phyloP scores from a whole-genome alignment of 2,113 vertebrate species.

The Illadopsis cleaveri region DNA sequence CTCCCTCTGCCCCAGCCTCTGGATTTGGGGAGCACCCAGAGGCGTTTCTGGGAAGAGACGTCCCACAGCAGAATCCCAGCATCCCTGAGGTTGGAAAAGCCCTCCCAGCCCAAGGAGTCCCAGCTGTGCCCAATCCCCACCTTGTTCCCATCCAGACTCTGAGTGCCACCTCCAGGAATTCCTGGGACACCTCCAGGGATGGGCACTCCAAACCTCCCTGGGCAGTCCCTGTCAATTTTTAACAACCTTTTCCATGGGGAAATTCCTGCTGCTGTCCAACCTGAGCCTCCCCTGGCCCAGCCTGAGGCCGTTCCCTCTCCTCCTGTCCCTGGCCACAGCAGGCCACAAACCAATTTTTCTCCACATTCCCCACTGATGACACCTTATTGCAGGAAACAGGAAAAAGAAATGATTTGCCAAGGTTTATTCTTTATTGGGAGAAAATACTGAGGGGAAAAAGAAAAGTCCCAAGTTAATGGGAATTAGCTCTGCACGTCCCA shows the following conservation, averaged over 20 bases:
- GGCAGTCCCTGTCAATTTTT: neutral
- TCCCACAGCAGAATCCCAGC: neutral
- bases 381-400: neutral
- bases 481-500: accelerated
- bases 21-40: neutral
- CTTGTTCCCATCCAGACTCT: neutral
- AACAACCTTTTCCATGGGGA: neutral
- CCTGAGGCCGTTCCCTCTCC: accelerated
- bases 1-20: neutral
- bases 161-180: neutral
- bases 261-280: neutral
- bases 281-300: neutral
- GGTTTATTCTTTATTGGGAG: neutral
- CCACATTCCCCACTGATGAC: neutral
- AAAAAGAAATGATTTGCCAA: neutral
- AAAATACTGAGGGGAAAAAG: accelerated
- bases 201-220: neutral
- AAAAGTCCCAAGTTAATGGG: neutral
- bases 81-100: accelerated
- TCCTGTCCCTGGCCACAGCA: neutral
- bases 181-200: neutral
- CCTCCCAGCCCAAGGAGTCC: accelerated
- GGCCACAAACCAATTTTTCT: neutral
- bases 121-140: accelerated
- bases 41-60: neutral